Evolutionary conservation across 2,888 invertebrate species (phyloP).

Genomic region (Gymnosoma rotundatum): DNA sequence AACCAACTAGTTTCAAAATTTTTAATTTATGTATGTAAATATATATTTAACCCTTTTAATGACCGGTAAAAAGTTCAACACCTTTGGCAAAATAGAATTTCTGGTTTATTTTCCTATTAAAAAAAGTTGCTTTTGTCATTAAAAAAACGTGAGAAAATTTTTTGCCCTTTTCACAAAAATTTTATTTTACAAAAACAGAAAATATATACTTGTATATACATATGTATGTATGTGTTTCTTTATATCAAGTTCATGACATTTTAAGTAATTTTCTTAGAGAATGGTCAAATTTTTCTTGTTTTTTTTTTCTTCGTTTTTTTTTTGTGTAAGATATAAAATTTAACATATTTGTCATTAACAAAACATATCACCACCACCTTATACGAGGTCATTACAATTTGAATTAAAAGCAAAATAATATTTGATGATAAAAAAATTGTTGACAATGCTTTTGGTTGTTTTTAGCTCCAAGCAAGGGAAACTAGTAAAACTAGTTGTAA

Average conservation of each 20-base stretch:
- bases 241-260: constrained; percentile 62
- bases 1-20: constrained; percentile 6
- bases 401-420: constrained; percentile 40
- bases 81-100: constrained; percentile 41
- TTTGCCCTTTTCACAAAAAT: constrained; percentile 11
- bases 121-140: constrained; percentile 3
- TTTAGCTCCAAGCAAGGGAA: constrained; percentile 21
- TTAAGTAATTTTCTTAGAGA: constrained; percentile 50
- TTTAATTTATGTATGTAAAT: not conserved
- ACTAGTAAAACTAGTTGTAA: constrained; percentile 60
- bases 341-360: constrained; percentile 41
- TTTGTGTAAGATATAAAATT: not conserved
- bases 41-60: constrained; percentile 63
- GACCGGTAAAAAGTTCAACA: constrained; percentile 61
- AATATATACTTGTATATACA: no score
- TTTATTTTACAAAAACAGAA: constrained; percentile 4
- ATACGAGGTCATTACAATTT: constrained; percentile 68
- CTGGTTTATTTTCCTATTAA: constrained; percentile 28
- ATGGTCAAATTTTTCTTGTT: constrained; percentile 59
- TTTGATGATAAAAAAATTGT: constrained; percentile 27
- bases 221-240: constrained; percentile 1
- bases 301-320: constrained; percentile 11
- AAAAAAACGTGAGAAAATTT: constrained; percentile 66
- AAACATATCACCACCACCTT: constrained; percentile 65
- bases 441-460: constrained; percentile 40